Evolutionary conservation across 2,113 vertebrate genomes (phyloP), one percentile per base, ranked within the genome.

Genomic region (Sialia sialis): DNA sequence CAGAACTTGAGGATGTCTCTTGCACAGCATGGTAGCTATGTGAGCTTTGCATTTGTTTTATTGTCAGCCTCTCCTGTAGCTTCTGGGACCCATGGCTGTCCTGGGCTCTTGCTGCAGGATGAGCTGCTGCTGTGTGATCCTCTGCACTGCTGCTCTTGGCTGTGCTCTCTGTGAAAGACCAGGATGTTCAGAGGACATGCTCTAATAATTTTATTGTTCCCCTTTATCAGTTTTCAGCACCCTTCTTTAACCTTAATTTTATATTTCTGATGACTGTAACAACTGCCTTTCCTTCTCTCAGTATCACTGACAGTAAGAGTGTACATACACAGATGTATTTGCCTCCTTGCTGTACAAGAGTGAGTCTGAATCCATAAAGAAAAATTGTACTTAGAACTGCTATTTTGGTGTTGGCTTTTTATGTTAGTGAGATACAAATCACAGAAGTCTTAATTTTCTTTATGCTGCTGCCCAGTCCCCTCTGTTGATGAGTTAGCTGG

Each of bases 101-200:
- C 66, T 18, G 30, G 2, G 11, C 4, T 51, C 9, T 54, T 27
- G 26, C 32, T 0, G 0, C 72, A 58, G 92, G 75, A 32, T 6
- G 13, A 72, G 60, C 69, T 87, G 64, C 62, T 36, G 29, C 7
- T 62, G 67, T 12, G 27, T 41, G 83, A 29, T 18, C n/a, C 48
- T 52, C 78, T 68, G 9, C 91, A 69, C 41, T 60, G 34, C 6
- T 92, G 32, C 55, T 95, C 59, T 68, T 27, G 59, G 54, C 75
- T 39, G 23, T 30, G 3, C 56, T 34, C 4, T 16, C 84, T 2
- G 3, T 22, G 19, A 86, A 86, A 85, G 58, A 86, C 16, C 62
- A 74, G 82, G 44, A 75, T 46, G 44, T 58, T 84, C 89, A 86
- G 11, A 94, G 26, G 26, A 58, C 51, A 49, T 0, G 30, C 39